phyloP scores from a whole-genome alignment of 2,888 invertebrate species.

The Hemaris fuciformis region DNA sequence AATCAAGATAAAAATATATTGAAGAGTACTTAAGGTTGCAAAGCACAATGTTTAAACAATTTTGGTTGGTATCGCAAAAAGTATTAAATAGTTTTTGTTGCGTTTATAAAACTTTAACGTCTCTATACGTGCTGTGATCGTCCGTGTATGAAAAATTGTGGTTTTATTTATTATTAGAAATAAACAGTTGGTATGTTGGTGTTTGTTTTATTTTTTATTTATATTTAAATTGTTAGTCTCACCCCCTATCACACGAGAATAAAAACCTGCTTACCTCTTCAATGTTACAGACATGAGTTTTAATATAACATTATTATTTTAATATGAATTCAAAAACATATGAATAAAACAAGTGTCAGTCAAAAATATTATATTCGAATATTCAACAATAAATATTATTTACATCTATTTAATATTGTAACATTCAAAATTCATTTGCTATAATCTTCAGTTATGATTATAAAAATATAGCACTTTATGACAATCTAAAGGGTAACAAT shows the following conservation, averaged over 20 bases:
- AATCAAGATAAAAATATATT: background rate
- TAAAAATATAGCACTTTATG: background rate
- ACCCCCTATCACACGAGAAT: too few species aligned
- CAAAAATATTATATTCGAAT: background rate
- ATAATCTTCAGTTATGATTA: background rate
- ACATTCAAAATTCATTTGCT: background rate
- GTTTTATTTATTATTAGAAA: constrained; percentile 29
- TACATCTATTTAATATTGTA: background rate
- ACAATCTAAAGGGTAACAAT: background rate
- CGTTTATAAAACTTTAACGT: constrained; percentile 14
- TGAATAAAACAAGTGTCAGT: background rate
- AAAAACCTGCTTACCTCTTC: too few species aligned
- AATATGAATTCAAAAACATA: too few species aligned
- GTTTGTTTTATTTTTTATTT: constrained; percentile 17
- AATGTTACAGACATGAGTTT: too few species aligned
- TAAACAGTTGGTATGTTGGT: constrained; percentile 23
- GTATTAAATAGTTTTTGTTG: constrained; percentile 10
- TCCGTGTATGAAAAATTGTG: constrained; percentile 21
- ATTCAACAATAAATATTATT: constrained; percentile 3
- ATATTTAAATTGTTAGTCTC: too few species aligned
- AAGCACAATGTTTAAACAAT: constrained; percentile 8
- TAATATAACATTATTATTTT: too few species aligned
- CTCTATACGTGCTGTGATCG: constrained; percentile 19
- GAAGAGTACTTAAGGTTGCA: constrained; percentile 14
- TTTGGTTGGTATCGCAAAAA: background rate